Evolutionary conservation across 2,888 invertebrate genomes (phyloP), one percentile per base, ranked within the genome.

Genomic region (Apamea crenata): DNA sequence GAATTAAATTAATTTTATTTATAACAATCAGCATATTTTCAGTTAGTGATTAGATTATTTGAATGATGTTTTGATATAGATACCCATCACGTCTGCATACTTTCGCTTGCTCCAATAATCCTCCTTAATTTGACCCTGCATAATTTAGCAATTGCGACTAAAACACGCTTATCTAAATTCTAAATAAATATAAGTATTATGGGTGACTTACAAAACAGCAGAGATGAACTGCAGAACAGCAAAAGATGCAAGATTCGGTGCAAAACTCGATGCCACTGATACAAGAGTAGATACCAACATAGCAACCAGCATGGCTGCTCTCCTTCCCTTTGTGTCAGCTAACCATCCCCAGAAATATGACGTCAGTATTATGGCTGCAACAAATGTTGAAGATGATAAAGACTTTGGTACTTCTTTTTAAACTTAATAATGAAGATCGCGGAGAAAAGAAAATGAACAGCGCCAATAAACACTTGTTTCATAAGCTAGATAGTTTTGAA

Each of bases 301-400:
- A 0, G 97, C 95, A 44, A 95, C 91, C 78, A 97, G 94, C 90
- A 97, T 94, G 0, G 97, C 96, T 29, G 96, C 97, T 44, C 97
- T 97, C 6, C 99, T 97, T 0, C 99, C 99, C 80, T 97, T 93
- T 72, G 98, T 97, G 93, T 99, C 99, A 0, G 98, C 98, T 84
- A 98, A 93, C 86, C 98, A 97, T 59, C 99, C 99, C 98, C 98
- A 98, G 77, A 98, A 95, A 94, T 98, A 98, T 0, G 98, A 98
- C 76, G 98, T 98, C 25, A 98, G 86, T n/a, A 98, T 98, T 36
- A 98, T 98, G 67, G 98, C 97, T 97, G 92, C 10, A 92, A 92
- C 7, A n/a, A 14, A 32, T 40, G 5, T 36, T 18, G n/a, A 44
- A 32, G 1, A n/a, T 7, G 18, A 56, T 40, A 7, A 56, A n/a